Evolutionary conservation across 2,888 invertebrate genomes (phyloP).

Genomic region (Polydrusus tereticollis): DNA sequence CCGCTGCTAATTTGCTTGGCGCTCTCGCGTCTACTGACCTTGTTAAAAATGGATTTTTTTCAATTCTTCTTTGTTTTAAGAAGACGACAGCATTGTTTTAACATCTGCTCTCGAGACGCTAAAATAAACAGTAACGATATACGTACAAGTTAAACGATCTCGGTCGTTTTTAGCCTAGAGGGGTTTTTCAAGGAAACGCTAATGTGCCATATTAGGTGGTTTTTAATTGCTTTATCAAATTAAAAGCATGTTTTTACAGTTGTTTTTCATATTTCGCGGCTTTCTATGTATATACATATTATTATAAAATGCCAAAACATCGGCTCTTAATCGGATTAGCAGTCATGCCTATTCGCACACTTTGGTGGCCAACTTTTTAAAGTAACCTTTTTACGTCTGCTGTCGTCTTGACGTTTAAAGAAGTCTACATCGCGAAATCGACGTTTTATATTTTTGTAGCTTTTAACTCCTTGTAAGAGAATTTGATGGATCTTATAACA

Average conservation of each 20-base stretch:
- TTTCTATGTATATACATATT: background rate
- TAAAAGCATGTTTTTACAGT: background rate
- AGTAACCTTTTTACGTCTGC: no score
- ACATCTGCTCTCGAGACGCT: conserved; percentile 32
- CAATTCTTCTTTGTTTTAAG: conserved; percentile 16
- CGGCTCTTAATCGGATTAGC: background rate
- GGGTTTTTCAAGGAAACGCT: background rate
- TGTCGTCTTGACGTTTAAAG: no score
- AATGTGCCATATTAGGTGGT: background rate
- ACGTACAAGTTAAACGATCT: conserved; percentile 22
- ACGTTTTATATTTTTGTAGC: no score
- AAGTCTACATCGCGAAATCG: no score
- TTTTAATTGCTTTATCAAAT: background rate
- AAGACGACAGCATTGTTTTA: conserved; percentile 30
- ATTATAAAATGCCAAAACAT: background rate
- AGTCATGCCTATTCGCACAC: background rate
- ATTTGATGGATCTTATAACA: no score
- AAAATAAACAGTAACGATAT: conserved; percentile 26
- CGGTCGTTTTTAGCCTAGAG: background rate
- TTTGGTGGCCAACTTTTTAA: background rate
- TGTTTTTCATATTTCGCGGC: background rate
- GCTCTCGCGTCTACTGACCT: conserved; percentile 33
- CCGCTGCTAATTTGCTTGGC: conserved; percentile 10
- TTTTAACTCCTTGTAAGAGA: no score
- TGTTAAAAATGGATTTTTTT: conserved; percentile 25